These are phyloP conservation scores for Xyrichtys novacula DNA, from an alignment of 2,797 vertebrate genomes.

Conservation along the genomic window DNA sequence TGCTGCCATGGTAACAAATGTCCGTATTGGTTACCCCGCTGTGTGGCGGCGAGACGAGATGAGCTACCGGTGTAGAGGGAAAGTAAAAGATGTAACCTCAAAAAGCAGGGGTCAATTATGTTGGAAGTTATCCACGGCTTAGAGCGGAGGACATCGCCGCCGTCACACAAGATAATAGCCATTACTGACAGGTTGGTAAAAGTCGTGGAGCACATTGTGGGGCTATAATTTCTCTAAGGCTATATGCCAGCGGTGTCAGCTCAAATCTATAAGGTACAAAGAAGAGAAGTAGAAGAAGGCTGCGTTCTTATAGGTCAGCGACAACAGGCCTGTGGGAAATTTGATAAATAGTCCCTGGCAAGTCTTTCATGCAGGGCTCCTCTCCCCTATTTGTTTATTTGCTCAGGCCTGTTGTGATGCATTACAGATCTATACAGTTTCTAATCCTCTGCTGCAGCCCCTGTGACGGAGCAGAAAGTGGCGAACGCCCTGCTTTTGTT, in stretches of 20 bases:
- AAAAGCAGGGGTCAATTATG: slow-evolving; percentile 73
- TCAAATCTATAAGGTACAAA: slow-evolving; percentile 56
- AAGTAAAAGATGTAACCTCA: slow-evolving; percentile 67
- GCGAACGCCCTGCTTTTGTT: slow-evolving; percentile 9
- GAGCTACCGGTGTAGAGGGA: slow-evolving; percentile 38
- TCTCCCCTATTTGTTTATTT: slow-evolving; percentile 72
- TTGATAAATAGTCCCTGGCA: slow-evolving; percentile 72
- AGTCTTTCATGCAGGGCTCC: slow-evolving; percentile 49
- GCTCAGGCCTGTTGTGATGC: slow-evolving; percentile 48
- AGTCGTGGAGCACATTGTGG: slow-evolving; percentile 45
- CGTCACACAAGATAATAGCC: slow-evolving; percentile 69
- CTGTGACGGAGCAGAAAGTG: slow-evolving; percentile 49
- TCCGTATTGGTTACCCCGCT: slow-evolving; percentile 47
- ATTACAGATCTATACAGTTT: slow-evolving; percentile 60
- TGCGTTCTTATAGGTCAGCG: slow-evolving; percentile 65
- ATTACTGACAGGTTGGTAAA: slow-evolving; percentile 72
- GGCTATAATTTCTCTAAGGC: slow-evolving; percentile 63
- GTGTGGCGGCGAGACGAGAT: slow-evolving; percentile 28
- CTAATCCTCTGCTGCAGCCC: slow-evolving; percentile 46
- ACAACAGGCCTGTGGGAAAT: slow-evolving; percentile 53
- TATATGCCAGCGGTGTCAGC: slow-evolving; percentile 69
- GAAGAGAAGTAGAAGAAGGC: slow-evolving; percentile 4
- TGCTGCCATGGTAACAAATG: slow-evolving; percentile 73
- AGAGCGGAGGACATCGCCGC: slow-evolving; percentile 58
- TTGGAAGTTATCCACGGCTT: slow-evolving; percentile 65